Conservation (phyloP, 2,113 vertebrate species). For the Ceyx cyanopectus region DNA sequence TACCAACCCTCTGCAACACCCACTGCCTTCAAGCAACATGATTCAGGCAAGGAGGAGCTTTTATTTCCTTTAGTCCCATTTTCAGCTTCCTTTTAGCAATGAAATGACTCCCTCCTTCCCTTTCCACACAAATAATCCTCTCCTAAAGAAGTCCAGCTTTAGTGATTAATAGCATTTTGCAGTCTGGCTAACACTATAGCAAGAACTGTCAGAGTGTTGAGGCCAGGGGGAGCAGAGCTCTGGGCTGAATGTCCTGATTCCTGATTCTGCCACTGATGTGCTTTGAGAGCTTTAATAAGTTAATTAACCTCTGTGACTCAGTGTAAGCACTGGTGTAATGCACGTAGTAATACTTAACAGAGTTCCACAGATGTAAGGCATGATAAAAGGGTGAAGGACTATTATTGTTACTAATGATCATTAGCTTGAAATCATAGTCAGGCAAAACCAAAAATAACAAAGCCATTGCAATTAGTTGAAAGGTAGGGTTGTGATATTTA, state of each 20-base stretch:
- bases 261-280: not conserved
- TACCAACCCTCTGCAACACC: not conserved
- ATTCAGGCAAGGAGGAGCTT: slow-evolving; percentile 24
- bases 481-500: slow-evolving; percentile 38
- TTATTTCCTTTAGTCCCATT: slow-evolving; percentile 4
- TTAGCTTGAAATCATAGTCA: slow-evolving; percentile 49
- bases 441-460: slow-evolving; percentile 63
- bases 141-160: not conserved
- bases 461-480: slow-evolving; percentile 39
- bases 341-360: not conserved
- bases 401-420: slow-evolving; percentile 50
- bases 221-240: not conserved
- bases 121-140: slow-evolving; percentile 4
- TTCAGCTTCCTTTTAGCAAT: slow-evolving; percentile 18
- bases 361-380: slow-evolving; percentile 30
- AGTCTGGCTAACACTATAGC: not conserved
- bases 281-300: slow-evolving; percentile 48
- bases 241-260: not conserved
- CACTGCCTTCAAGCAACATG: slow-evolving; percentile 2
- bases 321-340: slow-evolving; percentile 35
- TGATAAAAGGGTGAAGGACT: slow-evolving; percentile 50
- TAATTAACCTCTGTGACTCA: slow-evolving; percentile 66
- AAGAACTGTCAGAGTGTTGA: not conserved
- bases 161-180: not conserved
- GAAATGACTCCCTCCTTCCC: not conserved